Evolutionary conservation across 1,140 invertebrate genomes (phyloP).

Genomic region (Diorhabda elongata): DNA sequence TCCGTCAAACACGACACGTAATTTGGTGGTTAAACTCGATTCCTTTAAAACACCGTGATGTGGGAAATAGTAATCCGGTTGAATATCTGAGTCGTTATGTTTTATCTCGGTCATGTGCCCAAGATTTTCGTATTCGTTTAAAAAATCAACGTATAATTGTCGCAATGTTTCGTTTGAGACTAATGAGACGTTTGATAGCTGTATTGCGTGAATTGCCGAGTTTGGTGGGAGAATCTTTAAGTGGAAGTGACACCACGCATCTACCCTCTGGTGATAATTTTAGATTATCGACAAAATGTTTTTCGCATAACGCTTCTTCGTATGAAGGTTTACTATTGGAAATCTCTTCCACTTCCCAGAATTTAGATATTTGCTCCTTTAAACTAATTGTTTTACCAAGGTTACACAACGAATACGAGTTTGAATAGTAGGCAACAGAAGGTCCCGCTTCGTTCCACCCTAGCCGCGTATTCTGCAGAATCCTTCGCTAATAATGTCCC

Average conservation of each 20-base stretch:
- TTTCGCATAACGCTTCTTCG: too few relatives aligned
- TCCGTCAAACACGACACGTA: not conserved
- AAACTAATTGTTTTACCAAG: too few relatives aligned
- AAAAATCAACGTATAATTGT: not conserved
- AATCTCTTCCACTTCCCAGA: not conserved
- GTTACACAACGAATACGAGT: too few relatives aligned
- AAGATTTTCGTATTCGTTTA: not conserved
- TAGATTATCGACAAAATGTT: too few relatives aligned
- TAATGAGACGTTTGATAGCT: not conserved
- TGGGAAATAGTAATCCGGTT: not conserved
- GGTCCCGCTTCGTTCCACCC: too few relatives aligned
- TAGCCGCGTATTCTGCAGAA: conserved; percentile 17
- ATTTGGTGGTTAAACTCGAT: not conserved
- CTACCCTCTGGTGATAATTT: not conserved
- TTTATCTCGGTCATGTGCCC: not conserved
- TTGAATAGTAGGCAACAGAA: too few relatives aligned
- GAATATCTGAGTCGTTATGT: not conserved
- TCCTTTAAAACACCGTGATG: not conserved
- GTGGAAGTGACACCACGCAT: not conserved
- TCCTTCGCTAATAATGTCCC: not conserved
- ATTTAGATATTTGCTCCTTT: not conserved
- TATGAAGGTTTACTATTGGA: conserved; percentile 6
- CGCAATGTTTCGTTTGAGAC: not conserved
- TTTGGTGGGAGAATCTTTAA: not conserved
- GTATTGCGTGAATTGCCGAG: not conserved